Evolutionary conservation across 2,113 vertebrate genomes (phyloP), one percentile per base, ranked within the genome.

Genomic region (Dromiciops gliroides): DNA sequence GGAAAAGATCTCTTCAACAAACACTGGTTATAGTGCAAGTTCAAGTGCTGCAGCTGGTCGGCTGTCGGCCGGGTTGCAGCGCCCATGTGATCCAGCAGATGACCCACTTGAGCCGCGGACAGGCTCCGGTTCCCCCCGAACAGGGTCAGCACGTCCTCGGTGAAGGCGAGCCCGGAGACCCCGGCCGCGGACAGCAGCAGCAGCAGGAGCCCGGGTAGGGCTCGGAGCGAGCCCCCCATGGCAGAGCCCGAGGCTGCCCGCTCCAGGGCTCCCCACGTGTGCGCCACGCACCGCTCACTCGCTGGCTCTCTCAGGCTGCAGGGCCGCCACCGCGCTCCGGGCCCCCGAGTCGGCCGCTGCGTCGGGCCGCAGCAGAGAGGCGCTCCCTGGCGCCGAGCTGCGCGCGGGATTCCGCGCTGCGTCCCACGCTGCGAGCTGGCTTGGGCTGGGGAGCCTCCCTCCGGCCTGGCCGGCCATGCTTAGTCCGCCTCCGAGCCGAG

Each of bases 1-100:
- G 92, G 97, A 97, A 98, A 99, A 97, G 31, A 99, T 99, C 96
- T 99, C 98, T 89, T 98, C 98, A 10, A 98, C 97, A 0, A 99
- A 99, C 95, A 98, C 98, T 98, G 97, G 97, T 99, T 99, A 95
- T 98, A 97, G 96, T 98, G 98, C 97, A 98, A 44, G 44, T 44
- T 0, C 37, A 83, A 96, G 83, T 52, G 96, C 31, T 24, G 93
- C 94, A 0, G 89, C 95, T 92, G 94, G 95, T 90, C 14, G 5
- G 1, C 94, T 94, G 89, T 91, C 94, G 52, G 92, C 88, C 23
- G 25, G 14, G 3, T 89, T 90, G 95, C 97, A 52, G 97, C 94
- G 0, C 98, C 98, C 97, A 98, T 95, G 31, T 19, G 95, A 26
- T 92, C 94, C 91, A 99, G 95, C 97, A 99, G 94, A 12, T 11